Evolutionary conservation across 37 sponge, comb jelly and placozoan species (phyloP).

Genomic region (Chondrilla cf. caribensis): DNA sequence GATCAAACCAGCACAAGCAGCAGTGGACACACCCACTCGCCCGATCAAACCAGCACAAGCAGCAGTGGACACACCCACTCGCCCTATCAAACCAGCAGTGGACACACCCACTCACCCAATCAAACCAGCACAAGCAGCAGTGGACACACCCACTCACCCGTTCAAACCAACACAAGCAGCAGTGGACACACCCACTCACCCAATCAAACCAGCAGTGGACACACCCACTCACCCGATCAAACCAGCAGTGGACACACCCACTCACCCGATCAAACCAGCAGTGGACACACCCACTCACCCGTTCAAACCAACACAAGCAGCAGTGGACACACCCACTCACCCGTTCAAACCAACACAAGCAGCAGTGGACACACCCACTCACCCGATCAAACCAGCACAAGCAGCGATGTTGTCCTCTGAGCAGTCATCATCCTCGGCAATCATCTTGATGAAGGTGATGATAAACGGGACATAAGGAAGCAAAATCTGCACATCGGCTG

Average conservation of each 20-base stretch:
- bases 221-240: neutral
- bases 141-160: too few relatives aligned
- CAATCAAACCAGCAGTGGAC: too few relatives aligned
- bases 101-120: slow-evolving; percentile 64
- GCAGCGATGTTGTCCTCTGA: slow-evolving; percentile 67
- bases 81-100: neutral
- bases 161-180: slow-evolving; percentile 69
- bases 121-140: neutral
- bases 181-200: neutral
- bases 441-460: slow-evolving; percentile 52
- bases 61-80: neutral
- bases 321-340: slow-evolving; percentile 28
- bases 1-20: neutral
- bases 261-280: neutral
- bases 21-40: neutral
- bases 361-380: slow-evolving; percentile 9
- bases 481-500: slow-evolving; percentile 72
- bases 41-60: neutral
- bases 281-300: neutral
- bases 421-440: slow-evolving; percentile 79
- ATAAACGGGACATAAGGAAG: slow-evolving; percentile 74
- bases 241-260: neutral
- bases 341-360: slow-evolving; percentile 83
- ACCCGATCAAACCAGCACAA: slow-evolving; percentile 90
- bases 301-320: neutral